Evolutionary conservation across 2,888 invertebrate genomes (phyloP), one percentile per base, ranked within the genome.

Genomic region (Abrostola tripartita): DNA sequence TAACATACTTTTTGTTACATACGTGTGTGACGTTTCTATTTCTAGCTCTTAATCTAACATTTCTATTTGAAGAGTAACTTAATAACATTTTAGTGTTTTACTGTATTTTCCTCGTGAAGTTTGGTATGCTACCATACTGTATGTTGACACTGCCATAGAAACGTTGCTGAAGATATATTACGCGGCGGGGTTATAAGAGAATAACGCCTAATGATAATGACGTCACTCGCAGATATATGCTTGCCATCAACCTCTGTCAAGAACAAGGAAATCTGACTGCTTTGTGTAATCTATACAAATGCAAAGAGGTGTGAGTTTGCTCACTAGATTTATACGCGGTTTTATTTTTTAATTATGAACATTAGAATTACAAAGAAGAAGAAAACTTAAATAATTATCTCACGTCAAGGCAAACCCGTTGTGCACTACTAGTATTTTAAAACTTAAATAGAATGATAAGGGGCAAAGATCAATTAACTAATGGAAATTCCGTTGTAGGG

Each of bases 391-490:
- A 24, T 24, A 24, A 24, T 24, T 24, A 24, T 24, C 24, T 1
- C 24, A 24, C 24, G 24, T 2, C 24, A 24, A 24, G 24, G 24
- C 1, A 24, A 24, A 24, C 24, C 4, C 24, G 4, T 4, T 24
- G 24, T 24, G 24, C 24, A 24, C 24, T 4, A 4, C 9, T 40
- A 9, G 9, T 40, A 40, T 40, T 10, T 38, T 38, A 61, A 42
- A 53, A 35, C 41, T 24, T 14, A 53, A 36, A 37, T 9, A 52
- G 73, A 69, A 70, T 61, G 24, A 52, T 35, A 56, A 58, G 74
- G 64, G 70, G 79, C 81, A 65, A 81, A 76, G 79, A 83, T 81
- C 83, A 84, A 86, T 87, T 84, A 84, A 80, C 84, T 88, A 89
- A 88, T 88, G 87, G 84, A 74, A 61, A 24, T 24, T 1, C 24